Evolutionary conservation across 2,888 invertebrate species (phyloP), one percentile per base, ranked within the genome.

Genomic region (Cephus pygmeus): DNA sequence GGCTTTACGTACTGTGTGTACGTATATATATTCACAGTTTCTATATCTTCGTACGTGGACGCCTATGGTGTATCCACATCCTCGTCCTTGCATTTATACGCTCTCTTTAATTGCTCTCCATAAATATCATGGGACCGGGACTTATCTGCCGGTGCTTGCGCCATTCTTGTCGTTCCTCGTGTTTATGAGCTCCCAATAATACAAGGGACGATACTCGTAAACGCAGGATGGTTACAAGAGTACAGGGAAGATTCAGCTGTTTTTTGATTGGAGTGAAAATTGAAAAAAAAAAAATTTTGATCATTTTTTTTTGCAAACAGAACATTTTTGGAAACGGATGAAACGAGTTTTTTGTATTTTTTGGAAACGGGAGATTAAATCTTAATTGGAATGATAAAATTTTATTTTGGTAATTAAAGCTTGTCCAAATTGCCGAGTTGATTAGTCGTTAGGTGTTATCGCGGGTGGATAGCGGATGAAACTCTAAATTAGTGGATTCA

Each of bases 71-170:
- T 56, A 56, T 56, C 23, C 56, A 56, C 9, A 9, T 56, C 23
- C 56, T 23, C 56, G 23, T 31, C 31, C 71, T 71, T 33, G 31
- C 31, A 69, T 75, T 71, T 77, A 74, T 75, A 77, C 77, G 75
- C 75, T 77, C 77, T 75, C 77, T 75, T 77, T 77, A 77, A 77
- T 77, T 77, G 77, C 77, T 77, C 75, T 34, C 77, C 75, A 77
- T 77, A 77, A 77, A 77, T 77, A 77, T 77, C 77, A 69, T 56
- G 56, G 56, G 56, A 23, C 75, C 9, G 23, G 15, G 77, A 68
- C 75, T 77, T 31, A 69, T 77, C 77, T 75, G 69, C 69, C 71
- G 69, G 35, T 75, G 36, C 71, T 77, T 69, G 71, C 77, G 75
- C 75, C 69, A 76, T 76, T 15, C 75, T 77, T 36, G 36, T 75